Conservation (phyloP, 2,113 vertebrate genomes). For the Siniperca knerii region DNA sequence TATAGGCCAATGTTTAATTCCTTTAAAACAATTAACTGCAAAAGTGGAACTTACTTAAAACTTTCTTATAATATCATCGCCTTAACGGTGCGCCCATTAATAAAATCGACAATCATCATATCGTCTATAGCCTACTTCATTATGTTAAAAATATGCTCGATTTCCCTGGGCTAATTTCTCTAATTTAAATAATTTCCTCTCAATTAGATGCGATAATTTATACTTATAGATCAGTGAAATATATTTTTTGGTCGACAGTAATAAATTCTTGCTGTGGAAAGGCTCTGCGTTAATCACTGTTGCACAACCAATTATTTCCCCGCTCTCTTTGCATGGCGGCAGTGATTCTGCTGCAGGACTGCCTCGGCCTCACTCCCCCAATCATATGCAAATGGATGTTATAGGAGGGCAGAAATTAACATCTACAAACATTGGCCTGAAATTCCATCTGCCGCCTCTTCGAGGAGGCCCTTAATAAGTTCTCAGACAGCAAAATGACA, state of each 20-base stretch:
- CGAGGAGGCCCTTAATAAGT: constrained; percentile 94
- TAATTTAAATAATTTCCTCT: neutral
- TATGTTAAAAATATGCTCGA: neutral
- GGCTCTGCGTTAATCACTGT: constrained; percentile 53
- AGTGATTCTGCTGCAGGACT: constrained; percentile 35
- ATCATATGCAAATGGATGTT: constrained; percentile 93
- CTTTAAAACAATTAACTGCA: neutral
- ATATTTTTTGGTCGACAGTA: constrained; percentile 2
- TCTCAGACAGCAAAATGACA: constrained; percentile 97
- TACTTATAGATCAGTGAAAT: neutral
- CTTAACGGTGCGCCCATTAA: neutral
- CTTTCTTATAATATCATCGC: neutral
- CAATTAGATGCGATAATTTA: neutral
- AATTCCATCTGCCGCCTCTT: constrained; percentile 94
- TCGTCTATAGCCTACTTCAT: neutral
- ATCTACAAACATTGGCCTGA: constrained; percentile 93
- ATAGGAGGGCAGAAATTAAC: constrained; percentile 92
- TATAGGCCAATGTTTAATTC: neutral
- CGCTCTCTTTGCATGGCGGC: neutral
- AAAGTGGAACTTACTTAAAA: neutral
- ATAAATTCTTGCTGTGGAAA: constrained; percentile 25
- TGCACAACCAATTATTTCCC: constrained; percentile 35
- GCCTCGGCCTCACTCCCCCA: constrained; percentile 86
- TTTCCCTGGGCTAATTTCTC: neutral
- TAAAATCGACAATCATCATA: neutral